Conservation (phyloP, 2,113 vertebrate species). For the Hemiprocne comata region DNA sequence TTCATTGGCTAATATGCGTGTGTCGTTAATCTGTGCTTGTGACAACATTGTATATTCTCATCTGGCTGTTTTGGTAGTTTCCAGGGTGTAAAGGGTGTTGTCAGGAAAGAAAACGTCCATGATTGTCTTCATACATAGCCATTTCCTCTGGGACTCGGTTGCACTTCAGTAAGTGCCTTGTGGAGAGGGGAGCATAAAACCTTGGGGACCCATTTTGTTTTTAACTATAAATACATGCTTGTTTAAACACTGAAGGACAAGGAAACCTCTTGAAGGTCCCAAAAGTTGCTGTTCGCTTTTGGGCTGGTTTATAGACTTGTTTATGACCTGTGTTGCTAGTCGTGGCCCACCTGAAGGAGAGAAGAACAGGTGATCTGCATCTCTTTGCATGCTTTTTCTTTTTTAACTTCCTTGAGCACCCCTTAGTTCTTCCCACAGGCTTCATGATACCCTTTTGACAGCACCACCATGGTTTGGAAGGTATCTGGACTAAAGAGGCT, state of each 20-base stretch:
- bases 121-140: not conserved
- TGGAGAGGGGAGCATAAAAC: not conserved
- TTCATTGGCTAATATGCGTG: not conserved
- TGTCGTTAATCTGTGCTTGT: constrained; percentile 43
- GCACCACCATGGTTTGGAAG: not conserved
- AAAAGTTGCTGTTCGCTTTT: not conserved
- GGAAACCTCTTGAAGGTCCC: not conserved
- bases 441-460: not conserved
- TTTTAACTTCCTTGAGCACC: not conserved
- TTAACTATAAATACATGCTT: not conserved
- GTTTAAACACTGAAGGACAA: not conserved
- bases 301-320: not conserved
- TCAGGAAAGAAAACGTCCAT: constrained; percentile 33
- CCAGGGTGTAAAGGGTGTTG: constrained; percentile 54
- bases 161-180: constrained; percentile 7
- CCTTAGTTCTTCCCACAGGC: not conserved
- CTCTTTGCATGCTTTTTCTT: not conserved
- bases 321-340: not conserved
- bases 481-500: not conserved
- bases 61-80: constrained; percentile 35
- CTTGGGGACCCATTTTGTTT: not conserved
- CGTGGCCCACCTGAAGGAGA: not conserved
- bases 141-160: not conserved
- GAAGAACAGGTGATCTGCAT: not conserved
- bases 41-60: not conserved